A percentile compares a stretch with the other conserved stretches of the same genome.
phyloP scores from a whole-genome alignment of 64 coral and sea anemone species.

The Porites australiensis region DNA sequence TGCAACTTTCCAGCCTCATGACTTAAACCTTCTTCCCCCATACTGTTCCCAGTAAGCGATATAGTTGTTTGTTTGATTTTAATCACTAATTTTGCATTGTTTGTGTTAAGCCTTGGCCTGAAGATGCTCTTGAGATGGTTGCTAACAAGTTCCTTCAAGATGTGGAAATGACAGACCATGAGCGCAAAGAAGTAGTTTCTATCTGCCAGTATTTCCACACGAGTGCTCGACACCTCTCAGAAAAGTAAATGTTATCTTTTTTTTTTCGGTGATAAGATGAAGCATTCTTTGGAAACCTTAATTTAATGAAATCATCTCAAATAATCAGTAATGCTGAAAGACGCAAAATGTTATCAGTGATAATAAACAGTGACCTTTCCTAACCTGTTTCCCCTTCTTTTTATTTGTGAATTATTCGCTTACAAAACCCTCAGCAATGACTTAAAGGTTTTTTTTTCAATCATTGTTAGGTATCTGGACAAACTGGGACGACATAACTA shows the following conservation, averaged over 20 bases:
- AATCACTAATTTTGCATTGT: neutral
- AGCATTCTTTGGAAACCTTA: no score
- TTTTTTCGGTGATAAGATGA: neutral
- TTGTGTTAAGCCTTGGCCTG: constrained; percentile 85
- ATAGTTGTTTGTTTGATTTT: neutral
- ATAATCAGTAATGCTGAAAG: no score
- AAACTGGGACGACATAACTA: constrained; percentile 98
- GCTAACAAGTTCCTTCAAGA: constrained; percentile 98
- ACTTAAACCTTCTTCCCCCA: no score
- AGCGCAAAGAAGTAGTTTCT: constrained; percentile 91
- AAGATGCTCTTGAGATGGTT: constrained; percentile 97
- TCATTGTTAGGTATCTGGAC: constrained; percentile 85
- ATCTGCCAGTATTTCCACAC: constrained; percentile 96
- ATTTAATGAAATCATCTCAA: no score
- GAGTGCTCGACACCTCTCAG: constrained; percentile 90
- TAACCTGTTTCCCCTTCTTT: no score
- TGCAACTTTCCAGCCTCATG: no score
- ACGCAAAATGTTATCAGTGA: no score
- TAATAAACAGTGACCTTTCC: no score
- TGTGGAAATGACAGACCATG: constrained; percentile 89
- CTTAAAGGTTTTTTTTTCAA: neutral
- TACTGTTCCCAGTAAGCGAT: no score
- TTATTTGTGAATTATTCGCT: no score
- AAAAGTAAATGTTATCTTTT: constrained; percentile 68
- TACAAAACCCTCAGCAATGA: neutral